These are phyloP conservation scores for Troides oblongomaculatus DNA, from an alignment of 2,888 invertebrate genomes.

Conservation along the genomic window DNA sequence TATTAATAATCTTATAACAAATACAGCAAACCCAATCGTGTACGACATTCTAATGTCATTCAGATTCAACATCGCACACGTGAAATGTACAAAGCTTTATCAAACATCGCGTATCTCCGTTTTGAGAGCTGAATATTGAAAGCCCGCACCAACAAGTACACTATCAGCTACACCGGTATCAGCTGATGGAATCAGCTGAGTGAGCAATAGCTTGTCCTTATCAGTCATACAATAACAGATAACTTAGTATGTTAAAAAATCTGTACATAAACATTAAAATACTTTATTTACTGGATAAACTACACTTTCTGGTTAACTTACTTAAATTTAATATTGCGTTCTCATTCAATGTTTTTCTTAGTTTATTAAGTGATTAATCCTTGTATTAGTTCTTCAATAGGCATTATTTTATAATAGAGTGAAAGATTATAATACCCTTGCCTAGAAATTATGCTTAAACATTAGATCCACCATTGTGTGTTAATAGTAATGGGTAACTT, in stretches of 20 bases:
- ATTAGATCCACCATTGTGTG: no score
- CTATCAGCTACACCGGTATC: constrained; percentile 35
- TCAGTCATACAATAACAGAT: constrained; percentile 1
- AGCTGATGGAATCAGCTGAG: constrained; percentile 36
- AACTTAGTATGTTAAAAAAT: not conserved
- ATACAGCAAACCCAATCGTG: no score
- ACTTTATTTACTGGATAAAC: not conserved
- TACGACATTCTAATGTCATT: constrained; percentile 1
- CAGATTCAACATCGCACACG: not conserved
- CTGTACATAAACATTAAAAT: not conserved
- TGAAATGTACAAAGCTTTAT: constrained; percentile 17
- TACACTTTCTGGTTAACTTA: no score
- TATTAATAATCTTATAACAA: no score
- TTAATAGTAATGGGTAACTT: no score
- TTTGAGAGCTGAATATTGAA: constrained; percentile 34
- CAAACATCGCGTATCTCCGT: constrained; percentile 31
- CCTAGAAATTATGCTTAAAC: no score
- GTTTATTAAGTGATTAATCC: no score
- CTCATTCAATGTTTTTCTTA: no score
- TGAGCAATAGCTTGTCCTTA: constrained; percentile 31
- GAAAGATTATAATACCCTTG: no score
- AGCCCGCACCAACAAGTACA: constrained; percentile 33
- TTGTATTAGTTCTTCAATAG: no score
- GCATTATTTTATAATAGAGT: no score
- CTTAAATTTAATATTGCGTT: no score